phyloP scores from a whole-genome alignment of 1,140 invertebrate genomes.

The Diachasmimorpha longicaudata region DNA sequence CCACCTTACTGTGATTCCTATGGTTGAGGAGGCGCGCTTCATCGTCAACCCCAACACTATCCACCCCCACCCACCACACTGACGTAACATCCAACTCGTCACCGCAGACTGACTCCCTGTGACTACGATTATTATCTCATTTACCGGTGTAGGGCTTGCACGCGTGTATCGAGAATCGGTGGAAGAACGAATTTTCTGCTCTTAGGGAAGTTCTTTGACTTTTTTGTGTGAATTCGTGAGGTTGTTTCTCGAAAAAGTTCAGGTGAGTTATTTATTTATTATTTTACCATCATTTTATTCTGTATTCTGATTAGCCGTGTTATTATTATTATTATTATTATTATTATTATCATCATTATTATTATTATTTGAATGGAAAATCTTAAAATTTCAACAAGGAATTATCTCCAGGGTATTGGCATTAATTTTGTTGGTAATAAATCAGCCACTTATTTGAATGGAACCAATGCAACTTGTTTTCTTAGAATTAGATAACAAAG shows the following conservation, averaged over 20 bases:
- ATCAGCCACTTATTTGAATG: too few relatives aligned
- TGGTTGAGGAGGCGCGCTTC: slow-evolving; percentile 52
- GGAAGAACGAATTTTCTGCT: not conserved
- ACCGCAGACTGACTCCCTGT: slow-evolving; percentile 41
- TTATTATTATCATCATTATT: too few relatives aligned
- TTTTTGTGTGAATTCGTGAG: not conserved
- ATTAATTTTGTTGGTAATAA: too few relatives aligned
- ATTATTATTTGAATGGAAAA: too few relatives aligned
- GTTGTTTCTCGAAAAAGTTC: not conserved
- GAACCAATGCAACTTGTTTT: too few relatives aligned
- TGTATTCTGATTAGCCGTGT: too few relatives aligned
- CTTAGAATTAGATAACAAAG: too few relatives aligned
- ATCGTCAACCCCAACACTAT: slow-evolving; percentile 44
- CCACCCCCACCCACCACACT: slow-evolving; percentile 38
- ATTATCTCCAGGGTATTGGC: too few relatives aligned
- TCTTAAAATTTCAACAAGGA: too few relatives aligned
- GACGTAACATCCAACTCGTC: slow-evolving; percentile 21
- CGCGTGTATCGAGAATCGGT: slow-evolving; percentile 27
- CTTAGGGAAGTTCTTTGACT: not conserved
- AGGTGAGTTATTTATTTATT: too few relatives aligned
- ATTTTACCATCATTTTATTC: too few relatives aligned
- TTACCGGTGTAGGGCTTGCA: slow-evolving; percentile 51
- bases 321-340: too few relatives aligned
- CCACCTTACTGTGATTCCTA: slow-evolving; percentile 29
- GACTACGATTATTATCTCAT: slow-evolving; percentile 60